Evolutionary conservation across 2,797 vertebrate species (phyloP).

Genomic region (Echiichthys vipera): DNA sequence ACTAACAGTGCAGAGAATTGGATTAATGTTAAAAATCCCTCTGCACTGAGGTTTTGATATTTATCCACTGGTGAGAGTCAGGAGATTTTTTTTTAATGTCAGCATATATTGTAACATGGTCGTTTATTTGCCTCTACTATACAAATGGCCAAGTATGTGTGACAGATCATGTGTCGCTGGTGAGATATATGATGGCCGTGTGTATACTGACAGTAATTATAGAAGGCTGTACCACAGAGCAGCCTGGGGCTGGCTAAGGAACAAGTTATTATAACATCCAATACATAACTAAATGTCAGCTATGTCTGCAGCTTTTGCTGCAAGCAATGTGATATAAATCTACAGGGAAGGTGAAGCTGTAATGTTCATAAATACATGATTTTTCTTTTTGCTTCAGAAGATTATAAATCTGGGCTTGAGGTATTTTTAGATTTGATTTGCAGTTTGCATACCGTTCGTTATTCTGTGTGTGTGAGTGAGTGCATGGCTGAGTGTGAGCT

Average conservation of each 20-base stretch:
- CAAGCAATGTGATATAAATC: conserved; percentile 54
- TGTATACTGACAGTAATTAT: conserved; percentile 79
- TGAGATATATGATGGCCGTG: conserved; percentile 65
- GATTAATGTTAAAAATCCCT: conserved; percentile 49
- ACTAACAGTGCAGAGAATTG: background rate
- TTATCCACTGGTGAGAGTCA: conserved; percentile 18
- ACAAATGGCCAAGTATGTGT: conserved; percentile 53
- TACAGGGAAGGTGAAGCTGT: conserved; percentile 17
- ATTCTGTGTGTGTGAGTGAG: conserved; percentile 18
- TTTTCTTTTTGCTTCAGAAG: conserved; percentile 4
- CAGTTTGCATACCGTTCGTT: background rate
- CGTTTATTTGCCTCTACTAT: conserved; percentile 55
- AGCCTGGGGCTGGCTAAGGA: conserved; percentile 53
- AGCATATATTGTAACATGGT: conserved; percentile 49
- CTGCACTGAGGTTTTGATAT: conserved; percentile 48
- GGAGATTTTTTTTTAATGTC: conserved; percentile 30
- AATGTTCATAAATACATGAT: conserved; percentile 19
- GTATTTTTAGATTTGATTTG: conserved; percentile 47
- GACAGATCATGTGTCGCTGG: conserved; percentile 57
- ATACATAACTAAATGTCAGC: conserved; percentile 73
- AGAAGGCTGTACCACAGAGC: conserved; percentile 69
- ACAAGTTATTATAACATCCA: conserved; percentile 74
- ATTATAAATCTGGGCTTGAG: conserved; percentile 30
- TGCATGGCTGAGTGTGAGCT: conserved; percentile 9
- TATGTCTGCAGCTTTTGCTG: conserved; percentile 46